Percentiles rank a stretch among this genome's conserved stretches.
Conservation (phyloP, 2,113 vertebrate genomes). For the Cathartes aura region DNA sequence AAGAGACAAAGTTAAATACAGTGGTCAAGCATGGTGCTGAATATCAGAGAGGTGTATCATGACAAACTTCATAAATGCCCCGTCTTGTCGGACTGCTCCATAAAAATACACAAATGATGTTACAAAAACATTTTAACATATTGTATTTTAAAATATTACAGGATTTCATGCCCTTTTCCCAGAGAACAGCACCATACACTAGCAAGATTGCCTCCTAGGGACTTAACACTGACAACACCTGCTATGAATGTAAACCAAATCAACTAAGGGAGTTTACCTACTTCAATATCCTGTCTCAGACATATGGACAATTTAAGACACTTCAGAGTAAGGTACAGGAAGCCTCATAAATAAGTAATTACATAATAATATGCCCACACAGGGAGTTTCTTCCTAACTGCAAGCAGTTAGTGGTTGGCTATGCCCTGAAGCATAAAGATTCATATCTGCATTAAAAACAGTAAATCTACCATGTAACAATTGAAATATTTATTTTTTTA, state of each 20-base stretch:
- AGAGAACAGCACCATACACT: background rate
- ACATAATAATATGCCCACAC: background rate
- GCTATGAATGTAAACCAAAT: fast-evolving
- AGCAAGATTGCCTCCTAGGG: background rate
- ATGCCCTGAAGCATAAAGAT: background rate
- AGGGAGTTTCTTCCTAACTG: background rate
- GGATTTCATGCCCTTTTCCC: background rate
- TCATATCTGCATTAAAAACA: background rate
- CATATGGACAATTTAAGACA: background rate
- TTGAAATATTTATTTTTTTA: background rate
- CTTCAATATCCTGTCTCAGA: background rate
- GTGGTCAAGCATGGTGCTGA: background rate
- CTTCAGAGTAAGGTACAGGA: background rate
- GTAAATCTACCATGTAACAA: background rate
- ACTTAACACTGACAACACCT: no score
- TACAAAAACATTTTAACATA: background rate
- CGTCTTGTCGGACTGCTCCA: fast-evolving
- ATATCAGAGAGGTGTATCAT: fast-evolving
- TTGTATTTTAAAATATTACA: fast-evolving
- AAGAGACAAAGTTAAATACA: background rate
- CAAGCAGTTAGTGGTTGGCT: background rate
- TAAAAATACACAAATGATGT: fast-evolving
- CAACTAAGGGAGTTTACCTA: fast-evolving
- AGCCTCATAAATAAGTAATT: background rate
- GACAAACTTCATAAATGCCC: fast-evolving